Conservation (phyloP, 37 sponge, comb jelly and placozoan species). For the Beroe forskalii region DNA sequence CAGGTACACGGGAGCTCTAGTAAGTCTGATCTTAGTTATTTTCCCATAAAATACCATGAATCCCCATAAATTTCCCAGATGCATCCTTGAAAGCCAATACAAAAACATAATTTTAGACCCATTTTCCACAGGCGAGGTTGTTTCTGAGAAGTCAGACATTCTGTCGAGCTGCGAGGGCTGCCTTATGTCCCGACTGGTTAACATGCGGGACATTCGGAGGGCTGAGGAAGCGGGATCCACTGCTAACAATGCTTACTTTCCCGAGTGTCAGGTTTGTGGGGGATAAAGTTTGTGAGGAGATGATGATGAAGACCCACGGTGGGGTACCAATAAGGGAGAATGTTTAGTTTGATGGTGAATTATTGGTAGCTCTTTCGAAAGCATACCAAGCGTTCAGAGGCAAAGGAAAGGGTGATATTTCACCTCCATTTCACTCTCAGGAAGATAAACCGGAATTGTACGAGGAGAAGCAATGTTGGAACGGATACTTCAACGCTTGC, state of each 20-base stretch:
- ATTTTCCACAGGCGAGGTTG: background rate
- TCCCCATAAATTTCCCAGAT: too few relatives aligned
- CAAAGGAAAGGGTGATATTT: too few relatives aligned
- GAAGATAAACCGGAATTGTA: background rate
- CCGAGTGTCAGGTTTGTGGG: slow-evolving; percentile 1
- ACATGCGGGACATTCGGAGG: background rate
- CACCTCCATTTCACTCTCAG: background rate
- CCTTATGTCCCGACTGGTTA: background rate
- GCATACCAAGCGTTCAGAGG: too few relatives aligned
- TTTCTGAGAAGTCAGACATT: background rate
- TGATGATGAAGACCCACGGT: too few relatives aligned
- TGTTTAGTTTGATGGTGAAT: background rate
- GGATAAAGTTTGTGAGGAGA: too few relatives aligned
- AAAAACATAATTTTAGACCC: too few relatives aligned
- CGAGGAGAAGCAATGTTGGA: slow-evolving; percentile 15
- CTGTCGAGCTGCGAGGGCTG: background rate
- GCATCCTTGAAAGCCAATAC: too few relatives aligned
- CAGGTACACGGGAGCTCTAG: background rate
- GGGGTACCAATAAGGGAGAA: too few relatives aligned
- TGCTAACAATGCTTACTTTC: background rate
- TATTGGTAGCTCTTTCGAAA: background rate
- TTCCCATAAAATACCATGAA: too few relatives aligned
- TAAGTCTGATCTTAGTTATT: too few relatives aligned
- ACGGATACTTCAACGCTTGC: slow-evolving; percentile 38
- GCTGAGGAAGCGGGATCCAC: background rate